These are phyloP conservation scores for Pseudomyrmex flavicornis DNA, from an alignment of 1,140 invertebrate species.

Conservation along the genomic window DNA sequence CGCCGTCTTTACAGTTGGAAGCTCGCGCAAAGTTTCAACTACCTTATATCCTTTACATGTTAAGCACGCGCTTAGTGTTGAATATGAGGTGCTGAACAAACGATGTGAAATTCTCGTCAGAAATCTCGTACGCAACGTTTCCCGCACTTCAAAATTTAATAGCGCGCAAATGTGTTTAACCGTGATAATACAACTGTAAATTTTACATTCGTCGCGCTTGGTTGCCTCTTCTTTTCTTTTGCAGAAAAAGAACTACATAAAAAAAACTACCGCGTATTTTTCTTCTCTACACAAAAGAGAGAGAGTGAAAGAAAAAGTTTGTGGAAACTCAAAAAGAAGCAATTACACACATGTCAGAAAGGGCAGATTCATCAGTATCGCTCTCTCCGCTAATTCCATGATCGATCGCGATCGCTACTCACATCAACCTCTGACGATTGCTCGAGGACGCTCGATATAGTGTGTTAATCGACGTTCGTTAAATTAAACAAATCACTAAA, in stretches of 20 bases:
- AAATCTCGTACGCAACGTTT: background rate
- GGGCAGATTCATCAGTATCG: background rate
- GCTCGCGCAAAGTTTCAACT: conserved; percentile 3
- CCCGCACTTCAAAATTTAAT: background rate
- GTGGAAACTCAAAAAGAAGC: no score
- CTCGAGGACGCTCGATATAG: background rate
- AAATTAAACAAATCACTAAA: background rate
- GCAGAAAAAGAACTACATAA: background rate
- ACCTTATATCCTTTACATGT: conserved; percentile 26
- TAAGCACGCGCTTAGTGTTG: conserved; percentile 17
- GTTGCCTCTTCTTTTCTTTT: background rate
- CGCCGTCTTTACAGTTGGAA: conserved; percentile 15
- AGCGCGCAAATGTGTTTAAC: conserved; percentile 1
- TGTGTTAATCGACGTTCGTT: background rate
- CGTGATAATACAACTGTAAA: background rate
- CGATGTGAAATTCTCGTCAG: conserved; percentile 15
- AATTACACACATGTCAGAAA: background rate
- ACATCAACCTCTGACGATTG: background rate
- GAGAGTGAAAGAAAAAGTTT: no score
- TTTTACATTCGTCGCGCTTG: background rate
- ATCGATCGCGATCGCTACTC: background rate
- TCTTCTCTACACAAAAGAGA: no score
- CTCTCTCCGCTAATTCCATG: background rate
- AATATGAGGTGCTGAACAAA: conserved; percentile 15
- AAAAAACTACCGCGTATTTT: no score